Evolutionary conservation across 2,888 invertebrate species (phyloP).

Genomic region (Andrena minutula): DNA sequence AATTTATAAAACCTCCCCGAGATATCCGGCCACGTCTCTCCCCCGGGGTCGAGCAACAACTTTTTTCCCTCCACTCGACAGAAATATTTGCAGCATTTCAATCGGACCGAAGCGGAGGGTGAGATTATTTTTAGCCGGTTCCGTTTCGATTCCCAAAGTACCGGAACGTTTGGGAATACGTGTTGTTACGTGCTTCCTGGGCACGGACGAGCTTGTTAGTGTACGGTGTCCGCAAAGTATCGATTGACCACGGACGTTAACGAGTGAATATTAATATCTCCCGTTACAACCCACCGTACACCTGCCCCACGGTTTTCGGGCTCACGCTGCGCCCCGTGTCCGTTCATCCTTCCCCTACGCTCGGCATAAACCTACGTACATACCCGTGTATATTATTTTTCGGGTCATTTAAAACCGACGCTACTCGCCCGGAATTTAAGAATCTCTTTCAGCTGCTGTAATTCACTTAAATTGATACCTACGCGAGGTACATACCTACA

Average conservation of each 20-base stretch:
- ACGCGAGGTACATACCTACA: background rate
- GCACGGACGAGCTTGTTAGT: background rate
- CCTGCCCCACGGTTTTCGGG: slow-evolving; percentile 15
- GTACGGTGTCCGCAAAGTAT: slow-evolving; percentile 45
- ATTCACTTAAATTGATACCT: too few species aligned
- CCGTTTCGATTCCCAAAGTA: background rate
- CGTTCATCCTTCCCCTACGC: background rate
- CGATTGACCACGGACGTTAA: slow-evolving; percentile 58
- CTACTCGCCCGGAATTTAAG: too few species aligned
- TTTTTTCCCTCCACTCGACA: background rate
- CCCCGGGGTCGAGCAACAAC: background rate
- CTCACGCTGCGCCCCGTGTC: background rate
- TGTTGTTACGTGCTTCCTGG: slow-evolving; percentile 19
- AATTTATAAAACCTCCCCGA: background rate
- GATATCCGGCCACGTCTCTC: background rate
- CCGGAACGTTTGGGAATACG: slow-evolving; percentile 12
- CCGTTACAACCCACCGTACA: slow-evolving; percentile 33
- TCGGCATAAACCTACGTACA: too few species aligned
- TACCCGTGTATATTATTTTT: background rate
- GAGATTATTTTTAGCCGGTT: slow-evolving; percentile 14
- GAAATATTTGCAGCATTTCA: background rate
- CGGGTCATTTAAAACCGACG: background rate
- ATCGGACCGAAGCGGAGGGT: background rate
- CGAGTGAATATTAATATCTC: slow-evolving; percentile 59
- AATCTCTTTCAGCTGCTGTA: too few species aligned